Evolutionary conservation across 1,140 invertebrate genomes (phyloP).

Genomic region (Drosophila obscura): DNA sequence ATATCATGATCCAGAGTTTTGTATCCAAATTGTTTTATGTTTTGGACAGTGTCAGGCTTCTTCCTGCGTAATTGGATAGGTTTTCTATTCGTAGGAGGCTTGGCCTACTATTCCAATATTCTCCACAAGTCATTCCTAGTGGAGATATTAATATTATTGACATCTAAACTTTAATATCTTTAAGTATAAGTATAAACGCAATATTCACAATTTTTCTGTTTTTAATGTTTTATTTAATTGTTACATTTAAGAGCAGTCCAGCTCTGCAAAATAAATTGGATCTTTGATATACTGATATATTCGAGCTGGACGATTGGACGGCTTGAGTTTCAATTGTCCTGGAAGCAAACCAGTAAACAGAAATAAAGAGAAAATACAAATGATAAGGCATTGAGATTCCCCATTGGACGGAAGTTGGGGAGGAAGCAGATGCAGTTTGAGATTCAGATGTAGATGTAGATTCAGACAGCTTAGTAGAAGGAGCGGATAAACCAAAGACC

Average conservation of each 20-base stretch:
- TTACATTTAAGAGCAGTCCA: slow-evolving; percentile 21
- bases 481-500: slow-evolving; percentile 55
- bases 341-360: slow-evolving; percentile 45
- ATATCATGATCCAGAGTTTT: too few relatives aligned
- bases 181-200: too few relatives aligned
- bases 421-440: slow-evolving; percentile 16
- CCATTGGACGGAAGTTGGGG: slow-evolving; percentile 23
- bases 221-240: slow-evolving; percentile 17
- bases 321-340: slow-evolving; percentile 45
- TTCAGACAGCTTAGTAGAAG: slow-evolving; percentile 38
- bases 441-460: slow-evolving; percentile 1
- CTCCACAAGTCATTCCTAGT: too few relatives aligned
- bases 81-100: too few relatives aligned
- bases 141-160: too few relatives aligned
- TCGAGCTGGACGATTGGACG: slow-evolving; percentile 42
- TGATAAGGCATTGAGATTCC: slow-evolving; percentile 49
- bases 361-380: slow-evolving; percentile 33
- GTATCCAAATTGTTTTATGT: too few relatives aligned
- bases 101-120: too few relatives aligned
- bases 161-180: too few relatives aligned
- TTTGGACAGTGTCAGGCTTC: too few relatives aligned
- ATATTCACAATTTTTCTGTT: neutral
- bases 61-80: too few relatives aligned
- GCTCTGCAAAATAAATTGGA: slow-evolving; percentile 25
- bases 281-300: slow-evolving; percentile 12